Conservation (phyloP, 2,888 invertebrate species). For the Callimorpha dominula region DNA sequence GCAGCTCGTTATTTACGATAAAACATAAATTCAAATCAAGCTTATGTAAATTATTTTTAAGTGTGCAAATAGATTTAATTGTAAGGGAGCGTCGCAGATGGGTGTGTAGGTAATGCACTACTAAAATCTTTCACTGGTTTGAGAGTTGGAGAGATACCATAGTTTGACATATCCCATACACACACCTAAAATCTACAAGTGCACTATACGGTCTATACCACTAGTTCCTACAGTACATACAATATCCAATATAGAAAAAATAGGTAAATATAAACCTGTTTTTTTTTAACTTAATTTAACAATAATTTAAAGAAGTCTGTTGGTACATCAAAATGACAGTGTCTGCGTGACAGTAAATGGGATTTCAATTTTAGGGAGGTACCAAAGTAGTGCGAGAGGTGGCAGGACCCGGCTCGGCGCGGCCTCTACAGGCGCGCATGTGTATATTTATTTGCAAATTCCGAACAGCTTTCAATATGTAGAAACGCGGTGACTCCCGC, state of each 20-base stretch:
- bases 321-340: constrained; percentile 63
- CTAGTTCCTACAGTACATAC: background rate
- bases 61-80: constrained; percentile 28
- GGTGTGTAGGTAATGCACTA: constrained; percentile 26
- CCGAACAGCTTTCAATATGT: constrained; percentile 85
- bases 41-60: constrained; percentile 27
- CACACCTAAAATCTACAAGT: background rate
- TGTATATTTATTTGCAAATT: constrained; percentile 85
- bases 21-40: constrained; percentile 15
- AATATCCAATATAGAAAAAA: background rate
- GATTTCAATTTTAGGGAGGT: constrained; percentile 82
- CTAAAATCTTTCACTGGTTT: background rate
- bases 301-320: constrained; percentile 25
- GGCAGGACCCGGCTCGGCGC: constrained; percentile 61
- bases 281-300: constrained; percentile 23
- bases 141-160: background rate
- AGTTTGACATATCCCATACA: background rate
- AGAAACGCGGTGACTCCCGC: constrained; percentile 81
- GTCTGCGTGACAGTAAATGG: constrained; percentile 73
- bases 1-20: background rate
- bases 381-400: constrained; percentile 70
- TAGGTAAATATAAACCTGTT: background rate
- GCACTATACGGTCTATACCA: background rate
- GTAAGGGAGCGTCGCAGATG: constrained; percentile 63
- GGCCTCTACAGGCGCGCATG: constrained; percentile 68